Evolutionary conservation across 2,113 vertebrate genomes (phyloP).

Genomic region (Gorsachius goisagi): DNA sequence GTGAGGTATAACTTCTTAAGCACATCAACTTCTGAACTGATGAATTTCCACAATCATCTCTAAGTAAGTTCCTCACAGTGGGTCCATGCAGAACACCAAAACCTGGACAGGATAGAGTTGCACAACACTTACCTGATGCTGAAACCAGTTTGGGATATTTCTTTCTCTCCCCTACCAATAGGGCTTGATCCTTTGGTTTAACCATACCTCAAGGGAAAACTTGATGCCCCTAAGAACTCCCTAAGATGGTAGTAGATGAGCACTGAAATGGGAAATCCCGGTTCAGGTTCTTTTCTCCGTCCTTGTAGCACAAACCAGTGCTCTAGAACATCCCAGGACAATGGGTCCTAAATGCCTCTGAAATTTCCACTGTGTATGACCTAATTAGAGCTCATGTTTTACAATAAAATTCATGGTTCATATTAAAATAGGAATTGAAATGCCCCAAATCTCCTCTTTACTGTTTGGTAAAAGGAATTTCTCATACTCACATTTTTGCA

Average conservation of each 20-base stretch:
- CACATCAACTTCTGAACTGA: background rate
- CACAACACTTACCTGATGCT: background rate
- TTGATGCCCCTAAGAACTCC: accelerated
- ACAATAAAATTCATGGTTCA: background rate
- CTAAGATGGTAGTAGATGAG: background rate
- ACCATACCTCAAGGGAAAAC: background rate
- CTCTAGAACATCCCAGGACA: background rate
- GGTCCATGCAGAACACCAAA: background rate
- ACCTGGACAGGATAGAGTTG: background rate
- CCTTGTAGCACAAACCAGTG: background rate
- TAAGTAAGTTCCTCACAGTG: background rate
- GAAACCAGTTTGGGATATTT: background rate
- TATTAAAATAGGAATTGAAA: background rate
- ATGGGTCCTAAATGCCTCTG: background rate
- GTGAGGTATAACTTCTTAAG: background rate
- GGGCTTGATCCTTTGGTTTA: background rate
- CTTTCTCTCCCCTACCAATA: background rate
- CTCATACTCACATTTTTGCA: background rate
- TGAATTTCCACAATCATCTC: background rate
- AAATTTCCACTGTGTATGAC: background rate
- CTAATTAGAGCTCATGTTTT: background rate
- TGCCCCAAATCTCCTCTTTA: background rate
- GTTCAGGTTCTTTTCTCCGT: background rate
- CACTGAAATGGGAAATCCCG: background rate
- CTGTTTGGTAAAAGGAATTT: background rate